phyloP scores from a whole-genome alignment of 2,797 vertebrate genomes.

The Microcaecilia unicolor region DNA sequence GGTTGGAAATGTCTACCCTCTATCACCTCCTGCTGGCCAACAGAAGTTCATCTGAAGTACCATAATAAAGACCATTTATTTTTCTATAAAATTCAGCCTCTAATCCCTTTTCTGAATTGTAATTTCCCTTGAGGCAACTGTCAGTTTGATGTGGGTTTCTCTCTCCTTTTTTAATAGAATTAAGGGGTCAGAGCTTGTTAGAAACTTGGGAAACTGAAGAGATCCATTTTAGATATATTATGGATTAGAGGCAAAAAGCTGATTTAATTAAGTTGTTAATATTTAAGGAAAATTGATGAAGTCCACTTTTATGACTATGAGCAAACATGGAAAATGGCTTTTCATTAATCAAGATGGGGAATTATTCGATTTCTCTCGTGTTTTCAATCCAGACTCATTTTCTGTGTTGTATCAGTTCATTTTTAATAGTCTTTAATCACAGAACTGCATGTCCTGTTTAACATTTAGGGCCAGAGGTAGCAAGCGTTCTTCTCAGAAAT shows the following conservation, averaged over 20 bases:
- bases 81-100: conserved; percentile 49
- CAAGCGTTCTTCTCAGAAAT: no score
- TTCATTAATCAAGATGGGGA: conserved; percentile 23
- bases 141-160: conserved; percentile 57
- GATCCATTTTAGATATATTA: conserved; percentile 72
- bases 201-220: conserved; percentile 57
- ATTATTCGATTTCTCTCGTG: conserved; percentile 51
- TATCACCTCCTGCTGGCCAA: no score
- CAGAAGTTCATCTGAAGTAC: no score
- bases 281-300: conserved; percentile 74
- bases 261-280: conserved; percentile 76
- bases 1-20: no score
- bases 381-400: conserved; percentile 32
- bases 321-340: conserved; percentile 26
- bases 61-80: conserved; percentile 8
- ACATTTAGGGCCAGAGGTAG: no score
- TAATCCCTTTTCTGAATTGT: conserved; percentile 53
- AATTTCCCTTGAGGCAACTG: conserved; percentile 58
- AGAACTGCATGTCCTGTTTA: conserved; percentile 48
- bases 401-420: conserved; percentile 46
- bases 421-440: conserved; percentile 60
- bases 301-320: conserved; percentile 46
- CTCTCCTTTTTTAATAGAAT: conserved; percentile 58
- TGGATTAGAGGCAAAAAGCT: conserved; percentile 58
- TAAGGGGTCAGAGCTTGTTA: conserved; percentile 65